Conservation (phyloP, 2,113 vertebrate species). For the Patagioenas fasciata region DNA sequence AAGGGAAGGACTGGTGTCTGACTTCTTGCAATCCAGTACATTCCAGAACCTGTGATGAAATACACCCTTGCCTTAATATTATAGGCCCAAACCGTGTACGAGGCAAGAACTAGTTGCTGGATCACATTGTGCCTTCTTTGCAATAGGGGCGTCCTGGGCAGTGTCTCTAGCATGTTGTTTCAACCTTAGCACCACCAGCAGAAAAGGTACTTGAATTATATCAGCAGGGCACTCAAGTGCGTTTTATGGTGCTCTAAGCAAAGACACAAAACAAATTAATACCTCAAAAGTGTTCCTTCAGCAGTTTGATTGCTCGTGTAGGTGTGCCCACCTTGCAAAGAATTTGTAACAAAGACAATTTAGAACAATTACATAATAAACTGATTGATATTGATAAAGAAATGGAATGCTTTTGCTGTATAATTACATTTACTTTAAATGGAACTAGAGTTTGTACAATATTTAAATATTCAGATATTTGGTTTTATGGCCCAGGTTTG, state of each 20-base stretch:
- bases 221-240: neutral
- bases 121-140: neutral
- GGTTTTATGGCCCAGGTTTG: neutral
- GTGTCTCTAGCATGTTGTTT: neutral
- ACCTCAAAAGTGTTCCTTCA: neutral
- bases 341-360: neutral
- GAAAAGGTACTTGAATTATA: neutral
- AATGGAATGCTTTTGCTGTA: neutral
- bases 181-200: neutral
- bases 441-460: neutral
- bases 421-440: neutral
- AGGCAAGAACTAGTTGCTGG: neutral
- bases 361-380: neutral
- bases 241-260: neutral
- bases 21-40: neutral
- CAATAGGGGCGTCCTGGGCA: rapidly evolving
- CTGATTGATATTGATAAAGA: neutral
- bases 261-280: neutral
- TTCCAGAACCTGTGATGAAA: neutral
- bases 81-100: rapidly evolving
- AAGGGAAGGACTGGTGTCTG: neutral
- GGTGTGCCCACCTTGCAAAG: neutral
- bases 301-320: neutral
- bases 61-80: neutral
- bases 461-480: neutral